Evolutionary conservation across 2,113 vertebrate genomes (phyloP), one percentile per base, ranked within the genome.

Genomic region (Thalassarche chlororhynchos): DNA sequence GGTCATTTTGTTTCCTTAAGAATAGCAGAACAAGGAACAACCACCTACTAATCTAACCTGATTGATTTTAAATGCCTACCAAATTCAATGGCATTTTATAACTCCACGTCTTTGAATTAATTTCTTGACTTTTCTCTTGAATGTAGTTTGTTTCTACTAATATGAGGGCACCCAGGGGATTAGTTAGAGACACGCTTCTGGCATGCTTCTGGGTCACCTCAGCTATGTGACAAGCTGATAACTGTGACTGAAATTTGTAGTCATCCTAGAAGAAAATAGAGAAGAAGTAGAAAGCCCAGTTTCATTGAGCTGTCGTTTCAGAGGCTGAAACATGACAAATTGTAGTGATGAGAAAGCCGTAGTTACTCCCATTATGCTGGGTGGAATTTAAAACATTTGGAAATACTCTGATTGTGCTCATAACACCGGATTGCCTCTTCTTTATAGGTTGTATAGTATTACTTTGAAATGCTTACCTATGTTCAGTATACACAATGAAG

Each of bases 111-210:
- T 97, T 98, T 95, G 60, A 97, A 95, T 98, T 97, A 94, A 91
- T 97, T 98, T 96, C 91, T 96, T 96, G 74, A 78, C 92, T 97
- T 96, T 95, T 97, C 94, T 98, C 96, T 97, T 85, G 51, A 90
- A 77, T 79, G 61, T 76, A 70, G 42, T 34, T 92, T 96, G 61
- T 88, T 87, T 93, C 46, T 89, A 51, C 76, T 94, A 90, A 96
- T 96, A 26, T 80, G 84, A 91, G 40, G 75, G 38, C 60, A 91
- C 49, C 58, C 58, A 29, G 68, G 54, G 61, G 76, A 96, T 97
- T 97, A 96, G 89, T 83, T 91, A 76, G 89, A 80, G 49, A 78
- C 57, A 3, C 40, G 71, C 68, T 93, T 47, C 69, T 77, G 54
- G 84, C 76, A 18, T 90, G 71, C 42, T 92, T 44, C 72, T 70